A percentile compares a stretch with the other conserved stretches of the same genome.
Evolutionary conservation across 2,888 invertebrate genomes (phyloP).

Genomic region (Malachius bipustulatus): DNA sequence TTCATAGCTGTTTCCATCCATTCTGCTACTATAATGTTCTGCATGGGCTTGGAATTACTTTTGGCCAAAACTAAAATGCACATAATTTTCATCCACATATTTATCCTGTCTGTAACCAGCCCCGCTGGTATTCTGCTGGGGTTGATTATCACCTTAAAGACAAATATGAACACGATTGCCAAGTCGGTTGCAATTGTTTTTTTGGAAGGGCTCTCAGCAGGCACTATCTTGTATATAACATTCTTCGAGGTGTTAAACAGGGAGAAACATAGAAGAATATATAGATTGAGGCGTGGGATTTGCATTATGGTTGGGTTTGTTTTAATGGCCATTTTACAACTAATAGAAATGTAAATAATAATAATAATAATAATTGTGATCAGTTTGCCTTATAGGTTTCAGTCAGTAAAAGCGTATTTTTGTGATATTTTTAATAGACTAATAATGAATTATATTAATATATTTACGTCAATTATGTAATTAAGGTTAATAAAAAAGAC

Average conservation of each 20-base stretch:
- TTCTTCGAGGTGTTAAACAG: constrained; percentile 42
- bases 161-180: constrained; percentile 29
- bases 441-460: too few relatives aligned
- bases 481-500: too few relatives aligned
- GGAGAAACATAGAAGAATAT: constrained; percentile 34
- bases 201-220: constrained; percentile 40
- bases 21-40: constrained; percentile 42
- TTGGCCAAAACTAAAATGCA: constrained; percentile 34
- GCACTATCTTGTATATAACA: constrained; percentile 41
- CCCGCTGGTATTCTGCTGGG: constrained; percentile 41
- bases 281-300: constrained; percentile 29
- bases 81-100: constrained; percentile 36
- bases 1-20: constrained; percentile 42
- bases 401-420: too few relatives aligned
- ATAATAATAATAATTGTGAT: too few relatives aligned
- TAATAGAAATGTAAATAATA: constrained; percentile 19
- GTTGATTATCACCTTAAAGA: constrained; percentile 34
- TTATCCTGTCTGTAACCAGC: constrained; percentile 38
- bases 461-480: too few relatives aligned
- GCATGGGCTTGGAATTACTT: constrained; percentile 42
- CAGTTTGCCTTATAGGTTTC: too few relatives aligned
- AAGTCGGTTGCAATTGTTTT: constrained; percentile 35
- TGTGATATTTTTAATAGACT: too few relatives aligned
- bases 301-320: constrained; percentile 34
- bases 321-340: constrained; percentile 32